Evolutionary conservation across 2,113 vertebrate genomes (phyloP).

Genomic region (Mormyrus lacerda): DNA sequence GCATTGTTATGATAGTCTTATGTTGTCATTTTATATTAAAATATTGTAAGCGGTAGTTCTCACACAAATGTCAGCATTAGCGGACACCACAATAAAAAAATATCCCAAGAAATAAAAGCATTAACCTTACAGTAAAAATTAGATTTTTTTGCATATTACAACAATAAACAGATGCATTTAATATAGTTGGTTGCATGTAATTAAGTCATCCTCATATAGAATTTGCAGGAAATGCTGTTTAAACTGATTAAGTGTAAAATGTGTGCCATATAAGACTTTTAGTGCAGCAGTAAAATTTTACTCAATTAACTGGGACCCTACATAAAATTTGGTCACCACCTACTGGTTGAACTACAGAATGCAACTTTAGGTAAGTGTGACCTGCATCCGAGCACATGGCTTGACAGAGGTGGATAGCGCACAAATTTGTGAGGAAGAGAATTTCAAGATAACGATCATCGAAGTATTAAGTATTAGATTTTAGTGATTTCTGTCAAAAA

Average conservation of each 20-base stretch:
- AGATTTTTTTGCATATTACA: not conserved
- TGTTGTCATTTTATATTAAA: not conserved
- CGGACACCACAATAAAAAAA: not conserved
- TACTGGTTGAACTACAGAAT: not conserved
- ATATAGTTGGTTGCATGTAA: not conserved
- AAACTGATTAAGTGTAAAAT: not conserved
- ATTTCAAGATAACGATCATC: not conserved
- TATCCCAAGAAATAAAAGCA: not conserved
- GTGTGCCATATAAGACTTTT: not conserved
- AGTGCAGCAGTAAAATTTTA: not conserved
- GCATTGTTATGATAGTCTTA: not conserved
- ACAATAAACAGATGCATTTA: not conserved
- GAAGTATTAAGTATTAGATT: not conserved
- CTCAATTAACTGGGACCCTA: not conserved
- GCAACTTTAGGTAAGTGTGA: not conserved
- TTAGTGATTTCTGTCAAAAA: not conserved
- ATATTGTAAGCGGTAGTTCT: not conserved
- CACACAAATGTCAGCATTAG: not conserved
- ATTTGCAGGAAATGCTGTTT: not conserved
- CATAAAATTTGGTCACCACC: conserved; percentile 6
- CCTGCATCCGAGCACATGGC: not conserved
- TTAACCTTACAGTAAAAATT: not conserved
- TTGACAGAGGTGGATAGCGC: not conserved
- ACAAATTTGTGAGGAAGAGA: not conserved
- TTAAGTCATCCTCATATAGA: not conserved